Base-by-base conservation (phyloP, 2,888 invertebrate genomes). In the Archips xylosteana region DNA sequence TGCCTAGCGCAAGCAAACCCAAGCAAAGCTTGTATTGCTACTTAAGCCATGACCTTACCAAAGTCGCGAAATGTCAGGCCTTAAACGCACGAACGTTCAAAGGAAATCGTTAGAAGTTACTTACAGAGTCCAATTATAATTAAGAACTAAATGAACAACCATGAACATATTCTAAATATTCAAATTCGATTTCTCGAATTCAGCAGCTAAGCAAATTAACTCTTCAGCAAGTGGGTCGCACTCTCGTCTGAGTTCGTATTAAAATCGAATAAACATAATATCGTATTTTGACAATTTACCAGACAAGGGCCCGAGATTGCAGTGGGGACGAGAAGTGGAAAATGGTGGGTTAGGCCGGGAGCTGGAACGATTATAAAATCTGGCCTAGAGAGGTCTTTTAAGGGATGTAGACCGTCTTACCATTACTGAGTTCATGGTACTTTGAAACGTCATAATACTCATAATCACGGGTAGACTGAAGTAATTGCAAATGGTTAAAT, bases 251-350 rank as follows among this genome's bases (percentile, higher is more conserved):
- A 54, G 15, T 63, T 32, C 13, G 57, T 47, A 64, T 45, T 59
- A 71, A 36, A 63, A 62, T 57, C 32, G 51, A 71, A 66, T 66
- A 65, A 70, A 65, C 51, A 66, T 71, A 65, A 63, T 63, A 63
- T 63, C 57, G 60, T 45, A 63, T 63, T 63, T 63, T 70, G 63
- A 65, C 65, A 71, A 71, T 66, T 60, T 66, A 60, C 49, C 71
- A 65, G 60, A 61, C 39, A 60, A 65, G 15, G 42, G 13, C 59
- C 36, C 15, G 32, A 8, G 51, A 71, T 71, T 60, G 54, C 51
- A 62, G 70, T 57, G 62, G 45, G 54, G 60, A 60, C 34, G 71
- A 60, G 64, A 60, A 32, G 65, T 71, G 49, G 51, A 10, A 65
- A 60, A 49, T 62, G 34, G 45, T 34, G n/a, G n/a, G 47, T n/a